Percentiles rank a stretch among this genome's conserved stretches.
Evolutionary conservation across 2,113 vertebrate genomes (phyloP).

Genomic region (Trichechus manatus): DNA sequence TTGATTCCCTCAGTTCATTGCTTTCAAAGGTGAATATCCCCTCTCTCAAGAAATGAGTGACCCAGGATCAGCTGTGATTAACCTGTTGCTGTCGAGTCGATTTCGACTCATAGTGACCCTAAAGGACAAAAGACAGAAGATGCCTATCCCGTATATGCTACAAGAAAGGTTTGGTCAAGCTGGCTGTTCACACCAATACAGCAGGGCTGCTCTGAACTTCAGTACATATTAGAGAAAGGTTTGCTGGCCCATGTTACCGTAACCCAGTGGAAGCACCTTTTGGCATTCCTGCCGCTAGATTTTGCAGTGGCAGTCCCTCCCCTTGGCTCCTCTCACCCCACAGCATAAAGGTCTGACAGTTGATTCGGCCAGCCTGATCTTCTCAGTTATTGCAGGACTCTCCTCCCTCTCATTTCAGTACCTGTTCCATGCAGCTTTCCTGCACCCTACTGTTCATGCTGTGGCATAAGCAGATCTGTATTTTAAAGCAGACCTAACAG

Average conservation of each 20-base stretch:
- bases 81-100: too few relatives aligned
- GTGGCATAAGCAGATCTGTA: neutral
- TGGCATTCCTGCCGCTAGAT: neutral
- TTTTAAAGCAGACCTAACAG: neutral
- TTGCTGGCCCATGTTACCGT: neutral
- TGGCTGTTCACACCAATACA: neutral
- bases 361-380: neutral
- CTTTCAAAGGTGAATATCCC: neutral
- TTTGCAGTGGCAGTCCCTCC: neutral
- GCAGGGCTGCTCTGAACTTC: neutral
- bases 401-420: neutral
- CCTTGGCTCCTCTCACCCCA: neutral
- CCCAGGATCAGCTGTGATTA: neutral
- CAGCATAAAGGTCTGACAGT: neutral
- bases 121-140: neutral
- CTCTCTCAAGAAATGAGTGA: neutral
- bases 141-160: too few relatives aligned
- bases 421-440: neutral
- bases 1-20: neutral
- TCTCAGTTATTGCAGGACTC: neutral
- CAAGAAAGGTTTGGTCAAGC: neutral
- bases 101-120: too few relatives aligned
- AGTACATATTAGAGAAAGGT: neutral
- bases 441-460: conserved; percentile 52
- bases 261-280: neutral